A percentile compares a stretch with the other conserved stretches of the same genome.
These are phyloP conservation scores for Galerucella calmariensis DNA, from an alignment of 2,888 invertebrate genomes.

Conservation along the genomic window DNA sequence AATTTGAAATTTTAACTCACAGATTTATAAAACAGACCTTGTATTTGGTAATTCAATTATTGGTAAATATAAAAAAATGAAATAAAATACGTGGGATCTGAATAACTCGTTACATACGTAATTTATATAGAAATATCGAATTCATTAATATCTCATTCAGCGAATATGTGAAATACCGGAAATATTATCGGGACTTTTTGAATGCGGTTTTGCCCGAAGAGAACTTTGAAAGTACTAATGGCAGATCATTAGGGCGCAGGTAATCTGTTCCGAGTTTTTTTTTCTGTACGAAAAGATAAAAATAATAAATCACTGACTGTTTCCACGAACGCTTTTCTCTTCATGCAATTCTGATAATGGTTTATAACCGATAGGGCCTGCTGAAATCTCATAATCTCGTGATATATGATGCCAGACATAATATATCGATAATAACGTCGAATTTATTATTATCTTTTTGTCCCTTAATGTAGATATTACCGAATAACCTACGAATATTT, in stretches of 20 bases:
- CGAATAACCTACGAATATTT: too few species aligned
- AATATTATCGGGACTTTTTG: constrained; percentile 50
- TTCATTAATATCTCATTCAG: constrained; percentile 46
- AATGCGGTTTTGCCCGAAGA: constrained; percentile 54
- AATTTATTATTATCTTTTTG: constrained; percentile 36
- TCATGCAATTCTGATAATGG: constrained; percentile 57
- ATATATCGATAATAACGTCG: constrained; percentile 35
- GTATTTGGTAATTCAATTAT: neutral
- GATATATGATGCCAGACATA: constrained; percentile 38
- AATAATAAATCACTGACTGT: constrained; percentile 63
- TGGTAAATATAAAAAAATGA: neutral
- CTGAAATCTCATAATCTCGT: constrained; percentile 38
- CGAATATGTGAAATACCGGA: constrained; percentile 50
- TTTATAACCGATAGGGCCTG: constrained; percentile 52
- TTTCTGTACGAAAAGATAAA: constrained; percentile 62
- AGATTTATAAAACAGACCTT: too few species aligned
- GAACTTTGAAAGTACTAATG: constrained; percentile 60
- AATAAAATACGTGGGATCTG: neutral
- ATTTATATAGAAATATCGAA: constrained; percentile 33
- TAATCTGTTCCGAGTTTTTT: constrained; percentile 63
- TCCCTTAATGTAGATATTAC: constrained; percentile 15
- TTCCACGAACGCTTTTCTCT: constrained; percentile 56
- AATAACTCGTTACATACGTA: neutral
- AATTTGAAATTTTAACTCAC: too few species aligned
- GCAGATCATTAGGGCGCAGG: constrained; percentile 65